Conservation (phyloP, 2,797 vertebrate species). For the Clamator glandarius region DNA sequence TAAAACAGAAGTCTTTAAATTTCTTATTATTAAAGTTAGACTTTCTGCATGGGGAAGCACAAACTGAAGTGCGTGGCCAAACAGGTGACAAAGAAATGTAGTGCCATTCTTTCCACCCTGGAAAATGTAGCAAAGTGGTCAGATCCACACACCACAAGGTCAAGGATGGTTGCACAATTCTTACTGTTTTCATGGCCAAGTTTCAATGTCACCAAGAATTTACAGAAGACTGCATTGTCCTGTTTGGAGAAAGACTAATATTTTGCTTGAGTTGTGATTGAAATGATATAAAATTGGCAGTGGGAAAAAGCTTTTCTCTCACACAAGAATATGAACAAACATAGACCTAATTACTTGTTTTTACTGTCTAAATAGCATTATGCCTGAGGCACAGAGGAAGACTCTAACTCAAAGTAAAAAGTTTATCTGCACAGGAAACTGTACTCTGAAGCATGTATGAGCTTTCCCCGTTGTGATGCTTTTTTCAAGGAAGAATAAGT, state of each 20-base stretch:
- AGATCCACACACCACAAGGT: rapidly evolving
- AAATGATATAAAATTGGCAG: neutral
- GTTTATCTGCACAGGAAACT: neutral
- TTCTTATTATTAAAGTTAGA: neutral
- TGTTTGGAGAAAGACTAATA: neutral
- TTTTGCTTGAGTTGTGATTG: neutral
- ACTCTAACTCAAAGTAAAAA: neutral
- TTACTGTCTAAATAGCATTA: neutral
- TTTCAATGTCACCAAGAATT: neutral
- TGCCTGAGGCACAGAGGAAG: neutral
- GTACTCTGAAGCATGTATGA: neutral
- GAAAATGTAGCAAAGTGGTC: neutral
- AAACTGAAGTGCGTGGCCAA: neutral
- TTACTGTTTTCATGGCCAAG: neutral
- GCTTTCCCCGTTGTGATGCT: neutral
- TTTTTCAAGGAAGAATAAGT: neutral
- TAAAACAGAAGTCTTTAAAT: neutral
- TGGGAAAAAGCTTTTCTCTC: neutral
- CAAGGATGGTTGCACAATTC: neutral
- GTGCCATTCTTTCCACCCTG: neutral
- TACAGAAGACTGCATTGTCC: neutral
- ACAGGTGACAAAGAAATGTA: neutral
- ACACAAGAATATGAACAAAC: neutral
- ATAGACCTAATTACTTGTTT: neutral
- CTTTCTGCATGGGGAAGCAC: neutral